Evolutionary conservation across 2,888 invertebrate genomes (phyloP).

Genomic region (Flabesymbios commensalis): DNA sequence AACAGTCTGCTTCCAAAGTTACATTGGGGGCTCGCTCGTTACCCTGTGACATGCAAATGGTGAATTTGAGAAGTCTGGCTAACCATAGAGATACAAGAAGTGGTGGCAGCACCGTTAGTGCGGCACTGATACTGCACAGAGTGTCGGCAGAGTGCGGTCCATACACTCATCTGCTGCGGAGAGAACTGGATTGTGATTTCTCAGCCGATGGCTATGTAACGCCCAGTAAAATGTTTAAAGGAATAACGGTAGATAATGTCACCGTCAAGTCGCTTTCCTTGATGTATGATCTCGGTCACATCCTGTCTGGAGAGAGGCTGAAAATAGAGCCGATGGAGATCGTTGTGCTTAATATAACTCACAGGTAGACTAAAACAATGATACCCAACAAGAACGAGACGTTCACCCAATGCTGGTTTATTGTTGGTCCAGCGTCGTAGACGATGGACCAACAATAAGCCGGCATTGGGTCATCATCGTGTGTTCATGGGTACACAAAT

Average conservation of each 20-base stretch:
- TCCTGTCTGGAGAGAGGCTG: too few relatives aligned
- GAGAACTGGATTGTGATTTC: too few relatives aligned
- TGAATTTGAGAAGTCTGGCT: conserved; percentile 59
- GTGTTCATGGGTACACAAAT: too few relatives aligned
- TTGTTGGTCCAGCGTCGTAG: too few relatives aligned
- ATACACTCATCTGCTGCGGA: conserved; percentile 48
- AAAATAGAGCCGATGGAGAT: too few relatives aligned
- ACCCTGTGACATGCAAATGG: conserved; percentile 63
- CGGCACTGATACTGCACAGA: conserved; percentile 70
- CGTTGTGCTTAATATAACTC: too few relatives aligned
- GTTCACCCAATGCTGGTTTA: too few relatives aligned
- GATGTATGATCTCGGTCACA: conserved; percentile 10
- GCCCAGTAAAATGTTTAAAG: background rate
- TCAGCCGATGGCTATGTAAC: background rate
- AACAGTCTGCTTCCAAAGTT: conserved; percentile 62
- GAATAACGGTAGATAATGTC: background rate
- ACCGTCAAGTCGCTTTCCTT: conserved; percentile 19
- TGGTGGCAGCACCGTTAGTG: conserved; percentile 42
- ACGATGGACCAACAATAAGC: too few relatives aligned
- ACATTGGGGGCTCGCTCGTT: conserved; percentile 46
- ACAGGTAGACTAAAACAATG: too few relatives aligned
- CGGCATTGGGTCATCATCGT: too few relatives aligned
- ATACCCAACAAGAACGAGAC: too few relatives aligned
- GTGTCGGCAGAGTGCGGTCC: conserved; percentile 68
- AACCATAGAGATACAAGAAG: background rate